Evolutionary conservation across 2,888 invertebrate species (phyloP), one percentile per base, ranked within the genome.

Genomic region (Calameuta pallipes): DNA sequence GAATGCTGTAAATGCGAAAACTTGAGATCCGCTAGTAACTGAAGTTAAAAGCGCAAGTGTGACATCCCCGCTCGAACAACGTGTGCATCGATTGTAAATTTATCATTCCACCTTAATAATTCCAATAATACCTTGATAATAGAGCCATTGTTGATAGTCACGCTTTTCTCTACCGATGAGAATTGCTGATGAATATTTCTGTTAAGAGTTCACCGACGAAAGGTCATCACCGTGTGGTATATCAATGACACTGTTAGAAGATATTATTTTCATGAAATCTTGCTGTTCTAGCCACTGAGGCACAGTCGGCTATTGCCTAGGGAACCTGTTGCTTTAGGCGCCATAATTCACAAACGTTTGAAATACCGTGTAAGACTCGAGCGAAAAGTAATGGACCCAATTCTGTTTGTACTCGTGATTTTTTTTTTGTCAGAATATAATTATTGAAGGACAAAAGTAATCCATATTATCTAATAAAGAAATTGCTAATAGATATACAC

Each of bases 361-460:
- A 56, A 56, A 56, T 23, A 23, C 9, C 56, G 23, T 56, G 9
- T 56, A 23, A 23, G 56, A 56, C 23, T 9, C 23, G 23, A 56
- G 9, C 23, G 23, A 56, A 56, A 9, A 23, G 56, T 23, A 23
- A 56, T 56, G 56, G 56, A 56, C 23, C 23, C 56, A 23, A 56
- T 56, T 56, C 23, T 9, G 2, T 56, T 23, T 56, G 9, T 56
- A 56, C 23, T 56, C 56, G 23, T 56, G 23, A 56, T 71, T 71
- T 78, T 70, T 75, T 41, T 75, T 69, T 76, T 76, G 73, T 73
- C 76, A 73, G 37, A 78, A 71, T 76, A 76, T 70, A 68, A 78
- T 75, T 71, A 76, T 73, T 34, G 75, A 35, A 74, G 69, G 71
- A 73, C 41, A 74, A 73, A 71, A 77, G 71, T 41, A 15, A 75